A percentile compares a stretch with the other conserved stretches of the same genome.
phyloP scores from a whole-genome alignment of 2,113 vertebrate genomes.

The Phoxinus phoxinus region DNA sequence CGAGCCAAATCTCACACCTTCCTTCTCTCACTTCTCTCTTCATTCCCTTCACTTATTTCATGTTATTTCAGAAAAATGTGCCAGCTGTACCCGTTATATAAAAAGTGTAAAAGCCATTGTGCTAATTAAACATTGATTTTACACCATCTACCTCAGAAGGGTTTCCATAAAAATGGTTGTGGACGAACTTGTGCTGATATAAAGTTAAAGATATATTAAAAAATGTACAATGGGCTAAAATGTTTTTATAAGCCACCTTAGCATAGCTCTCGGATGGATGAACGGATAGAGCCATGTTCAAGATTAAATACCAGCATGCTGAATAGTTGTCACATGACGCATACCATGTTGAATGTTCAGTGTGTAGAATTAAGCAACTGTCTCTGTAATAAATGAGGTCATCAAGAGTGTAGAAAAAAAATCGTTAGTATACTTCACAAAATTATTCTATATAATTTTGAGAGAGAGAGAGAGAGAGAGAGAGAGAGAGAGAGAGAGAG shows the following conservation, averaged over 20 bases:
- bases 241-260: neutral
- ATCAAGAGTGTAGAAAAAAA: neutral
- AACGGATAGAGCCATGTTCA: neutral
- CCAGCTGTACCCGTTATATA: constrained; percentile 5
- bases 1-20: constrained; percentile 48
- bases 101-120: neutral
- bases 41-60: neutral
- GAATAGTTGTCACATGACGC: too few relatives aligned
- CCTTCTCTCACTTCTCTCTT: constrained; percentile 7
- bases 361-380: neutral
- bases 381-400: neutral
- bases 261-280: neutral
- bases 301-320: neutral
- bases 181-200: neutral
- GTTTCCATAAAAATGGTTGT: neutral
- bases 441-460: neutral
- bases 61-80: neutral
- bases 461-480: constrained; percentile 21
- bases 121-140: constrained; percentile 39
- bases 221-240: neutral
- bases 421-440: neutral
- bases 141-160: neutral
- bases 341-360: too few relatives aligned
- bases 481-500: constrained; percentile 20
- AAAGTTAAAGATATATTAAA: neutral